Conservation (phyloP, 1,140 invertebrate species). For the Thaumatotibia leucotreta region DNA sequence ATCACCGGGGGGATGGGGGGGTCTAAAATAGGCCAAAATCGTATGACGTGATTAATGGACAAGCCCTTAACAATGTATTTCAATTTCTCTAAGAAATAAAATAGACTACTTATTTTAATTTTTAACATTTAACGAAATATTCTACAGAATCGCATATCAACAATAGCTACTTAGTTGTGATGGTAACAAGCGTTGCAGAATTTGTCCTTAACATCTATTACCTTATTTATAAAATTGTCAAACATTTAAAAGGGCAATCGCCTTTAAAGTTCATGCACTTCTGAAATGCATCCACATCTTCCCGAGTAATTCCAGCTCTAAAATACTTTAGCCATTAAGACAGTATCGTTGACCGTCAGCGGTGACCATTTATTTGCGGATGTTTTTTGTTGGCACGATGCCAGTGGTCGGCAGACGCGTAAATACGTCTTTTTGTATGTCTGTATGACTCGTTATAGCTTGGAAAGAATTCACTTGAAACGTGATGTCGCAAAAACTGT, state of each 20-base stretch:
- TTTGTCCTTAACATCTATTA: no score
- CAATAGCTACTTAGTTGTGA: no score
- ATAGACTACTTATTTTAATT: no score
- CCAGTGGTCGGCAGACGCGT: conserved; percentile 39
- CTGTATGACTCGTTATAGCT: conserved; percentile 1
- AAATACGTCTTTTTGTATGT: conserved; percentile 1
- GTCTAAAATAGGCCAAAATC: no score
- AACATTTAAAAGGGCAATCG: background rate
- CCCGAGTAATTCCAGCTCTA: background rate
- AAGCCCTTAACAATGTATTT: no score
- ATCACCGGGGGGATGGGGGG: no score
- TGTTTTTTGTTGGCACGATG: conserved; percentile 40
- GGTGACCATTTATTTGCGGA: conserved; percentile 39
- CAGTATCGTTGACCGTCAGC: conserved; percentile 29
- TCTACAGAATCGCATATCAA: no score
- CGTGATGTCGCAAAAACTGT: background rate
- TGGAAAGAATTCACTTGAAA: background rate
- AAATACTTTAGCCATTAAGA: background rate
- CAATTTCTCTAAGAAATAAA: no score
- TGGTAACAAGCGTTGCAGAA: no score
- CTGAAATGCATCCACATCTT: conserved; percentile 1
- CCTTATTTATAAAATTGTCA: no score
- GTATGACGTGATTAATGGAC: no score
- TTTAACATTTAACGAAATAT: no score
- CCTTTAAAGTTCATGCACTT: background rate